Evolutionary conservation across 2,113 vertebrate genomes (phyloP).

Genomic region (Acanthochromis polyacanthus): DNA sequence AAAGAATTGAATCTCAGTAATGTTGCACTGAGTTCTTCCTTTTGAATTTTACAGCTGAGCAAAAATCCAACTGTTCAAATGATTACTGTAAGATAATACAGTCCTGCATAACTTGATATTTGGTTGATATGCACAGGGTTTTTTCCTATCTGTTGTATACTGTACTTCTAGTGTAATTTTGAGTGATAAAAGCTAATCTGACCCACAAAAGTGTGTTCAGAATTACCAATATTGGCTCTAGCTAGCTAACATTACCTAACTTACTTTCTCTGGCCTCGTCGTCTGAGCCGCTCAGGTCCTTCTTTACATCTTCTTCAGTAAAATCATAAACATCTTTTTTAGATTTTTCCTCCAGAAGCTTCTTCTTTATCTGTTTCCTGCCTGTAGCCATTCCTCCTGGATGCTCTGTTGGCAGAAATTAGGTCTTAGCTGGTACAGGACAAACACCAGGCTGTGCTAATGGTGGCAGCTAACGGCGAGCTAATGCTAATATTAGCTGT

Average conservation of each 20-base stretch:
- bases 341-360: slow-evolving; percentile 29
- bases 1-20: too few species aligned
- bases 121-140: too few species aligned
- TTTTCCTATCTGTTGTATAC: too few species aligned
- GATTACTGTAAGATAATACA: too few species aligned
- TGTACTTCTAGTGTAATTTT: too few species aligned
- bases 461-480: not conserved
- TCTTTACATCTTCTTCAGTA: slow-evolving; percentile 63
- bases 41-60: too few species aligned
- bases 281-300: slow-evolving; percentile 73
- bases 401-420: not conserved
- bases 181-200: not conserved
- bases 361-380: slow-evolving; percentile 74
- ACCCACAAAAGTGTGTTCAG: too few species aligned
- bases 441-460: not conserved
- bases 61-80: too few species aligned
- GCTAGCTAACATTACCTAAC: not conserved
- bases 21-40: too few species aligned
- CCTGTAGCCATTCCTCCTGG: slow-evolving; percentile 64
- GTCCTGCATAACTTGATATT: too few species aligned
- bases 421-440: too few species aligned
- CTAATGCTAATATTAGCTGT: slow-evolving; percentile 8
- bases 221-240: not conserved
- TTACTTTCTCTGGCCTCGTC: slow-evolving; percentile 70
- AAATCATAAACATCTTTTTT: slow-evolving; percentile 74